These are phyloP conservation scores for Oxytorus armatus DNA, from an alignment of 2,888 invertebrate species.

Conservation along the genomic window DNA sequence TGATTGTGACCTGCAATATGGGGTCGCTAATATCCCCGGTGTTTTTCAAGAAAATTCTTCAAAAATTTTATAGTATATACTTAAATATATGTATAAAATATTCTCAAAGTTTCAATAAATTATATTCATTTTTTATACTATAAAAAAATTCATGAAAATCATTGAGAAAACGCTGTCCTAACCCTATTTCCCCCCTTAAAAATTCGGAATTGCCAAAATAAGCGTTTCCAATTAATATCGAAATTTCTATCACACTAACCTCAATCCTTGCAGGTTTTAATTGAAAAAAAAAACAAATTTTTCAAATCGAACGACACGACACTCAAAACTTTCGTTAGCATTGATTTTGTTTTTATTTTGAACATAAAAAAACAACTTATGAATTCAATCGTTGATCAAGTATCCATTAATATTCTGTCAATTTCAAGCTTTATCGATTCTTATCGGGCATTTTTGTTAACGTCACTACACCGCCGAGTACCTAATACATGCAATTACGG, in stretches of 20 bases:
- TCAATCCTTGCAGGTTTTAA: not conserved
- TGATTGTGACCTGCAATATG: no score
- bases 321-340: not conserved
- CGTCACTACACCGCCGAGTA: not conserved
- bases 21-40: no score
- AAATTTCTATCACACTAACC: not conserved
- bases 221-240: not conserved
- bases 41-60: no score
- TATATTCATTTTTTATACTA: no score
- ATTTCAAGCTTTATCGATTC: conserved; percentile 17
- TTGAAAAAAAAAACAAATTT: not conserved
- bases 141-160: no score
- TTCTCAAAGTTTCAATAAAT: no score
- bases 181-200: no score
- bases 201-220: no score
- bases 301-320: not conserved
- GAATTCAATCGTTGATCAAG: conserved; percentile 11
- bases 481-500: not conserved
- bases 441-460: conserved; percentile 23
- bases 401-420: not conserved
- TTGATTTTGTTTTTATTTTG: not conserved
- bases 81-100: no score
- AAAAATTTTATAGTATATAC: no score
- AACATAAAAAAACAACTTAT: not conserved
- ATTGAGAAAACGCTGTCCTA: no score